Conservation (phyloP, 2,888 invertebrate genomes). For the Lepidocyrtinus sp. region DNA sequence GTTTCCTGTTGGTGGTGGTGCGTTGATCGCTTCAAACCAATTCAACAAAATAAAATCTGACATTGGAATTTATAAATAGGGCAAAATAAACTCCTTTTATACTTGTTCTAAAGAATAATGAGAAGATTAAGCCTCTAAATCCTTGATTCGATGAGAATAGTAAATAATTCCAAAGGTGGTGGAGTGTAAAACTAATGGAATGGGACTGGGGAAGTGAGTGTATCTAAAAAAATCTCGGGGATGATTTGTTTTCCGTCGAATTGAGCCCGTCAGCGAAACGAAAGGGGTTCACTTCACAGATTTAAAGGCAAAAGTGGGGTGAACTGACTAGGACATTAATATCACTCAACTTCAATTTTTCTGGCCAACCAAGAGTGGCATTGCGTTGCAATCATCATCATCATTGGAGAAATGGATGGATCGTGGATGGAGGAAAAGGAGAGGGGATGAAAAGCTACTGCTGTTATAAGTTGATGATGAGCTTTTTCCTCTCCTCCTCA, state of each 20-base stretch:
- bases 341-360: slow-evolving; percentile 41
- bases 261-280: slow-evolving; percentile 33
- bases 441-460: slow-evolving; percentile 58
- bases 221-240: slow-evolving; percentile 5
- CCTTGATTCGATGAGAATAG: slow-evolving; percentile 44
- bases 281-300: slow-evolving; percentile 33
- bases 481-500: slow-evolving; percentile 32
- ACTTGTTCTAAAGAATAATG: not conserved
- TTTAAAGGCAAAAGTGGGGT: slow-evolving; percentile 37
- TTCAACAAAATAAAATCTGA: slow-evolving; percentile 46
- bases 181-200: slow-evolving; percentile 55
- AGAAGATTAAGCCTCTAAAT: slow-evolving; percentile 42
- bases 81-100: slow-evolving; percentile 38
- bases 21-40: slow-evolving; percentile 23
- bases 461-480: slow-evolving; percentile 56
- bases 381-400: slow-evolving; percentile 21
- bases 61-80: slow-evolving; percentile 52
- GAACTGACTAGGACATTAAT: slow-evolving; percentile 55
- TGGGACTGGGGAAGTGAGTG: slow-evolving; percentile 18
- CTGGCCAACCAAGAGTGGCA: slow-evolving; percentile 38
- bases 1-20: slow-evolving; percentile 17
- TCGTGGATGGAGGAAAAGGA: slow-evolving; percentile 35
- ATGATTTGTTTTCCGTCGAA: slow-evolving; percentile 56
- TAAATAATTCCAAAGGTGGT: slow-evolving; percentile 39
- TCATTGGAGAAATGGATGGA: slow-evolving; percentile 24